phyloP scores from a whole-genome alignment of 2,888 invertebrate genomes.

The Caenorhabditis wallacei region DNA sequence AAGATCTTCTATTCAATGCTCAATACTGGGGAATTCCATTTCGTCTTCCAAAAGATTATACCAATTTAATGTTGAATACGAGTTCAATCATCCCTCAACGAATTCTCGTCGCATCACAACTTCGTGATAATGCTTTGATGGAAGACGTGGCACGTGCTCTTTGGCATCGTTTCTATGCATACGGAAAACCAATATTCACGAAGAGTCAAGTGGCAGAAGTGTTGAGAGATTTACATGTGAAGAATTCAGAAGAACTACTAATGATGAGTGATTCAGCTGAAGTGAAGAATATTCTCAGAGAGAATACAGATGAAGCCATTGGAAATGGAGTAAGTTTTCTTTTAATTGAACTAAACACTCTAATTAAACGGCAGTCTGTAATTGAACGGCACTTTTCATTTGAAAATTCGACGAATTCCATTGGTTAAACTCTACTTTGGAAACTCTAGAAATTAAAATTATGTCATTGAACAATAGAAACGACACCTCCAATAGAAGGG shows the following conservation, averaged over 20 bases:
- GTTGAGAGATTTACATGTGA: slow-evolving; percentile 46
- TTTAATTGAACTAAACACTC: too few species aligned
- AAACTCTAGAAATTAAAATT: too few species aligned
- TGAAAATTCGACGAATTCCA: too few species aligned
- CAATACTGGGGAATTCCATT: slow-evolving; percentile 64
- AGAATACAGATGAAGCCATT: slow-evolving; percentile 63
- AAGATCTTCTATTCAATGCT: slow-evolving; percentile 53
- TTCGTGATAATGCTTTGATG: slow-evolving; percentile 50
- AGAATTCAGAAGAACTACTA: slow-evolving; percentile 44
- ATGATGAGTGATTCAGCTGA: slow-evolving; percentile 45
- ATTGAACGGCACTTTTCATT: too few species aligned
- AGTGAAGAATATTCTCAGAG: slow-evolving; percentile 49
- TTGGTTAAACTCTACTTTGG: too few species aligned
- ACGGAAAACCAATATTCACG: slow-evolving; percentile 61
- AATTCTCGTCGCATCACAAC: slow-evolving; percentile 54
- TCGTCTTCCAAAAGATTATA: slow-evolving; percentile 54
- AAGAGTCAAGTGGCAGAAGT: slow-evolving; percentile 55
- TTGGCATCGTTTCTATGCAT: slow-evolving; percentile 57
- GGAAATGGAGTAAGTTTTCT: slow-evolving; percentile 42
- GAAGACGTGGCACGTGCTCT: slow-evolving; percentile 53
- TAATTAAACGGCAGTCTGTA: too few species aligned
- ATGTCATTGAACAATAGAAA: too few species aligned
- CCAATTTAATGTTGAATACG: slow-evolving; percentile 50
- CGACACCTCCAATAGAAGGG: too few species aligned
- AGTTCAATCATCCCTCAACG: slow-evolving; percentile 58